Base-by-base conservation (phyloP, 2,888 invertebrate genomes). In the Chirona hameri region DNA sequence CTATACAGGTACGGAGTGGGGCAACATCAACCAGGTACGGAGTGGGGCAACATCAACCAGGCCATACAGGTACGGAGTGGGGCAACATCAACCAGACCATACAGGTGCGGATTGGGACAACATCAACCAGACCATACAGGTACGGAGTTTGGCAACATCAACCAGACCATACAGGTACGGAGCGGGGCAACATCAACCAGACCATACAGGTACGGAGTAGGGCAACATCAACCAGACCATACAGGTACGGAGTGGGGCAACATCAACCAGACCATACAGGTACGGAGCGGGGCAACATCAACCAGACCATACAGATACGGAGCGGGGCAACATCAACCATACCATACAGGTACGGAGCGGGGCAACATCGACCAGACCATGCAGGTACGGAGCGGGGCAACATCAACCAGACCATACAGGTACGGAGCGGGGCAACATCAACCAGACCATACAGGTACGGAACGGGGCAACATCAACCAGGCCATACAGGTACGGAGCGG, bases 211-310 rank as follows among this genome's bases (percentile, higher is more conserved):
- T n/a, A n/a, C n/a, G n/a, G n/a, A n/a, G n/a, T n/a, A n/a, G 2
- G 93, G 94, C 29, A 97, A 99, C 87, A 96, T 99, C 72, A 92
- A 91, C 85, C 90, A 39, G 39, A 39, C n/a, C n/a, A n/a, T n/a
- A n/a, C n/a, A n/a, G n/a, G n/a, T n/a, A n/a, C n/a, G n/a, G n/a
- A n/a, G n/a, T n/a, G n/a, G 2, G 93, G 94, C 29, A 97, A 99
- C 87, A 96, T 99, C 72, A 92, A 91, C 85, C 90, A 39, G 39
- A 39, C n/a, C n/a, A n/a, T n/a, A n/a, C n/a, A n/a, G n/a, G n/a
- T n/a, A n/a, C n/a, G n/a, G n/a, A n/a, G n/a, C n/a, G n/a, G 2
- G 93, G 94, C 29, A 97, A 99, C 87, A 96, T 99, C 72, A 92
- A 91, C 85, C 90, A 39, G 39, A 39, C n/a, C n/a, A n/a, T n/a